phyloP scores from a whole-genome alignment of 2,113 vertebrate species.

The Macaca mulatta region DNA sequence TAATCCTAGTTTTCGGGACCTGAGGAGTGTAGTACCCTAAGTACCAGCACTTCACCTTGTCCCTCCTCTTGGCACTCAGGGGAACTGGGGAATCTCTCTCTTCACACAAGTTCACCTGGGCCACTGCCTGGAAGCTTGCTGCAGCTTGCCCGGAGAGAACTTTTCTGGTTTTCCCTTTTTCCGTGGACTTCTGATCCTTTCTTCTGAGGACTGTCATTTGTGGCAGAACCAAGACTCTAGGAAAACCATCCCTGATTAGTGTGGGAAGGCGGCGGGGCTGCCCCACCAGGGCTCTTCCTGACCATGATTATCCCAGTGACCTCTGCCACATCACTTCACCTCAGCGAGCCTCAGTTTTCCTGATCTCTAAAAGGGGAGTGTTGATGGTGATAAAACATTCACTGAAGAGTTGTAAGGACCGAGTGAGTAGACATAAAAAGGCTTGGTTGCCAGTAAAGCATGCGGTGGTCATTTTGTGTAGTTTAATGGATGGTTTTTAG shows the following conservation, averaged over 20 bases:
- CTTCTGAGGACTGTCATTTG: neutral
- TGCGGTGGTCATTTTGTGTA: fast-evolving
- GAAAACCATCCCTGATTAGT: neutral
- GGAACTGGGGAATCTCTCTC: neutral
- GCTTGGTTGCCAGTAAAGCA: no score
- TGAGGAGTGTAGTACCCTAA: neutral
- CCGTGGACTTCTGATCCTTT: neutral
- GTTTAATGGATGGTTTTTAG: neutral
- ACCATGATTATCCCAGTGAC: neutral
- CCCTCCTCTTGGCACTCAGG: neutral
- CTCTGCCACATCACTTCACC: neutral
- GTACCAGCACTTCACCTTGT: neutral
- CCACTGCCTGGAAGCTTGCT: neutral
- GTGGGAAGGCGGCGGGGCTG: neutral
- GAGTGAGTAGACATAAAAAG: neutral
- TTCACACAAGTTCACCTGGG: neutral
- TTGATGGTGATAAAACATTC: neutral
- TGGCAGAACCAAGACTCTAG: neutral
- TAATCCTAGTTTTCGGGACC: neutral
- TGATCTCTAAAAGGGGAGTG: neutral
- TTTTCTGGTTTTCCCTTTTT: neutral
- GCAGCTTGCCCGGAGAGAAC: neutral
- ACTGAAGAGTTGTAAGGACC: neutral
- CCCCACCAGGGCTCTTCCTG: no score
- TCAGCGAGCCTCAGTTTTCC: neutral